Base-by-base conservation (phyloP, 1,140 invertebrate genomes). In the Ips nitidus region DNA sequence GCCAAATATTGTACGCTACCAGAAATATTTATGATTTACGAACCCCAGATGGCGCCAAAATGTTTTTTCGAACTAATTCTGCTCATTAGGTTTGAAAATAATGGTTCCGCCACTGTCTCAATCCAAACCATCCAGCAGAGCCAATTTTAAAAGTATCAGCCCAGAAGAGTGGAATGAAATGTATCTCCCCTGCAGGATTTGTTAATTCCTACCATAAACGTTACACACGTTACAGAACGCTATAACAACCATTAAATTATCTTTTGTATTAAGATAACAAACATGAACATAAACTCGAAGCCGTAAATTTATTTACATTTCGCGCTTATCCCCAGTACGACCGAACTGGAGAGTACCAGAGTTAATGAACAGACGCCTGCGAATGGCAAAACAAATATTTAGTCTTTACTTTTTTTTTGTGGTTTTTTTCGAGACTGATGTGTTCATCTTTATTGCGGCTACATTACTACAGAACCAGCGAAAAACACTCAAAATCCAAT, bases 341-440 rank as follows among this genome's bases (percentile, higher is more conserved):
- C 53, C 41, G 41, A 65, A 65, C 63, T 42, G 38, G 42, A 39
- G 8, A 42, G 63, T 42, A 65, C 63, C 41, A 40, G 63, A 65
- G 63, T 65, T 65, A 65, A 65, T 65, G 63, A 65, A 65, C 63
- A 65, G 63, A 65, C 63, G 63, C 63, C 63, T 39, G 63, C 63
- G 63, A 65, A 65, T 65, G 52, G 63, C 53, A 65, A 65, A 65
- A 65, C 50, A 65, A 65, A 65, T 65, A 65, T 65, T 65, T 65
- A 65, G 52, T 65, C 52, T 55, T 56, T 39, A n/a, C 50, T 1
- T 63, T 65, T 55, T 52, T 56, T 56, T 55, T 56, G 50, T 65
- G 8, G 38, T 59, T 4, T 8, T 38, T 22, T 63, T 41, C 42
- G 39, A 52, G 7, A 8, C 56, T 65, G 42, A 65, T 43, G 52